A percentile compares a stretch with the other conserved stretches of the same genome.
Evolutionary conservation across 2,888 invertebrate genomes (phyloP).

Genomic region (Morinoia aosen): DNA sequence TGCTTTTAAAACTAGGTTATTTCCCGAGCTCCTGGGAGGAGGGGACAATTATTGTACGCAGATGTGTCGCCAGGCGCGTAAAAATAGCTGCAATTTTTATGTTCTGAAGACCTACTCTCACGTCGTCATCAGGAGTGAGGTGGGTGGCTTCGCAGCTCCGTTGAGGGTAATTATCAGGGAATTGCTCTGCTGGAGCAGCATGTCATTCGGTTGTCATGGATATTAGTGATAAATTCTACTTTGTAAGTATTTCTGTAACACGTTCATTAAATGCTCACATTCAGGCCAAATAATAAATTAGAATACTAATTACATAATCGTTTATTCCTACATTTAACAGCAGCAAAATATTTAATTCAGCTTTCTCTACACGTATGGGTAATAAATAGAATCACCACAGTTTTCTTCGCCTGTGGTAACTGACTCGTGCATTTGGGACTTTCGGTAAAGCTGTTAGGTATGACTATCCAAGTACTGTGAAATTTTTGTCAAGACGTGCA

Average conservation of each 20-base stretch:
- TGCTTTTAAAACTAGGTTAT: constrained; percentile 38
- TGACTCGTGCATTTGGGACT: not conserved
- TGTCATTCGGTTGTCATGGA: not conserved
- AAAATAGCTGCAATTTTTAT: constrained; percentile 16
- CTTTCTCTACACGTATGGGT: not conserved
- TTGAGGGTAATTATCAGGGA: not conserved
- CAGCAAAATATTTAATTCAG: not conserved
- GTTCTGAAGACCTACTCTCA: not conserved
- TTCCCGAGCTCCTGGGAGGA: not conserved
- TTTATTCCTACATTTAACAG: not conserved
- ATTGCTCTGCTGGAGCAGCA: not conserved
- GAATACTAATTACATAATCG: not conserved
- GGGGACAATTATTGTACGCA: not conserved
- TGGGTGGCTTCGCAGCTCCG: not conserved
- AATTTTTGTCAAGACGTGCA: not conserved
- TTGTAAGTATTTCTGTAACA: not conserved
- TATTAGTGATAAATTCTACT: not conserved
- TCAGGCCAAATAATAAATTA: not conserved
- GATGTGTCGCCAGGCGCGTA: not conserved
- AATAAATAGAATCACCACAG: not conserved
- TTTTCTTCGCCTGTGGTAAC: not conserved
- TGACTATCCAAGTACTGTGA: not conserved
- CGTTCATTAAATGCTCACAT: not conserved
- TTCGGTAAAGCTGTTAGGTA: not conserved
- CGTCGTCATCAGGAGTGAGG: not conserved